phyloP scores from a whole-genome alignment of 2,113 vertebrate genomes.

The Trachemys scripta region DNA sequence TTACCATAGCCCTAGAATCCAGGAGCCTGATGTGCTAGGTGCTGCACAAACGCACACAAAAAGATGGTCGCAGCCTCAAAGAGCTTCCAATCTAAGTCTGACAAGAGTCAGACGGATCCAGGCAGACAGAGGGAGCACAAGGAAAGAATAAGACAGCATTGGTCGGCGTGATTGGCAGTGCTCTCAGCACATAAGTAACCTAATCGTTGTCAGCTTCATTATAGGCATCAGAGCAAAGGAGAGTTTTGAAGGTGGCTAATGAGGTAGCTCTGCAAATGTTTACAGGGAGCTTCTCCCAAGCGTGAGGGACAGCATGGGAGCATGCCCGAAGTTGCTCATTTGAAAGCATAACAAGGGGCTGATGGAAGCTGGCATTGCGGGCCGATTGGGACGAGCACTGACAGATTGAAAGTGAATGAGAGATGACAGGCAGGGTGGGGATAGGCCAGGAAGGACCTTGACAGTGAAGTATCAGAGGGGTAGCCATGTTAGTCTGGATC shows the following conservation, averaged over 20 bases:
- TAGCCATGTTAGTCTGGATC: too few relatives aligned
- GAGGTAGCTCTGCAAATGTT: not conserved
- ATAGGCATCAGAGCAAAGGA: not conserved
- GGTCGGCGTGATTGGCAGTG: not conserved
- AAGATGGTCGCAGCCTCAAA: not conserved
- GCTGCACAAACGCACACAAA: not conserved
- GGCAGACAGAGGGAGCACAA: not conserved
- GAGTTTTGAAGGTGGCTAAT: not conserved
- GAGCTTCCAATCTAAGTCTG: not conserved
- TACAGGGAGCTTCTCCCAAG: not conserved
- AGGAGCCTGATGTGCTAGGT: not conserved
- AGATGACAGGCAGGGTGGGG: not conserved
- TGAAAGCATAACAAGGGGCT: not conserved
- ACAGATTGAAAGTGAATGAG: not conserved
- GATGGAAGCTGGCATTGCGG: not conserved
- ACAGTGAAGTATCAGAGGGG: not conserved
- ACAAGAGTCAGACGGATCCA: not conserved
- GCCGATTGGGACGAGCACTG: not conserved
- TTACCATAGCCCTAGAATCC: not conserved
- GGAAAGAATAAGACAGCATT: not conserved
- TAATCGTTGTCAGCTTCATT: not conserved
- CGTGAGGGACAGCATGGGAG: not conserved
- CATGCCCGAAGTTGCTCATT: not conserved
- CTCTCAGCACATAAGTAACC: not conserved
- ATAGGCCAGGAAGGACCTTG: not conserved